Evolutionary conservation across 2,888 invertebrate species (phyloP).

Genomic region (Ephialtes manifestator): DNA sequence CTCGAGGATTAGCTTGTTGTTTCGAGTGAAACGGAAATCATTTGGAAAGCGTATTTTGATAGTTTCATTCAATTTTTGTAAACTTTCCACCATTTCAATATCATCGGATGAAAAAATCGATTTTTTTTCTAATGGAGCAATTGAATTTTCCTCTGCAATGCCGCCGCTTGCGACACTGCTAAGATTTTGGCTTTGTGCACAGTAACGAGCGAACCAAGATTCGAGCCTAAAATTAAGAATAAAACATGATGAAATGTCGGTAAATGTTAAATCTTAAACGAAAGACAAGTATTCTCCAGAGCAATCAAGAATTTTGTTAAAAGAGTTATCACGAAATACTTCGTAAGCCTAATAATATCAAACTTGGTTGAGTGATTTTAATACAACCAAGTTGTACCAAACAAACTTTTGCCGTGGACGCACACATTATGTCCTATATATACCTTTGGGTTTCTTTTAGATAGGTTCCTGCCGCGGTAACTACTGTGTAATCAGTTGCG

Average conservation of each 20-base stretch:
- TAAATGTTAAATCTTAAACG: background rate
- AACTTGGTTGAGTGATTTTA: too few species aligned
- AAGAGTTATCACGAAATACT: too few species aligned
- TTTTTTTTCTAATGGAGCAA: too few species aligned
- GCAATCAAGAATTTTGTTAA: too few species aligned
- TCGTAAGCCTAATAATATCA: too few species aligned
- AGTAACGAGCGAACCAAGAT: background rate
- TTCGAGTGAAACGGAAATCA: background rate
- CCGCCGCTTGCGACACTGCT: background rate
- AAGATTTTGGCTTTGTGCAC: background rate
- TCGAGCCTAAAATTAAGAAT: background rate
- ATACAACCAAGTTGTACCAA: too few species aligned
- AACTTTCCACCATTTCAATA: background rate
- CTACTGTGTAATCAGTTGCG: background rate
- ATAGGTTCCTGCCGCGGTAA: background rate
- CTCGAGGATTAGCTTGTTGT: background rate
- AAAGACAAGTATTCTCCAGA: too few species aligned
- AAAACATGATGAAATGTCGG: background rate
- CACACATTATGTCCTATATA: background rate
- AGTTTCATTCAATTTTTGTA: background rate
- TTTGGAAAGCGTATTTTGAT: background rate
- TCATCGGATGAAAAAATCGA: background rate
- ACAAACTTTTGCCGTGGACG: too few species aligned
- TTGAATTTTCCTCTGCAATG: background rate
- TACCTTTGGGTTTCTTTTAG: background rate